phyloP scores from a whole-genome alignment of 2,113 vertebrate species.

The Ramphastos sulfuratus region DNA sequence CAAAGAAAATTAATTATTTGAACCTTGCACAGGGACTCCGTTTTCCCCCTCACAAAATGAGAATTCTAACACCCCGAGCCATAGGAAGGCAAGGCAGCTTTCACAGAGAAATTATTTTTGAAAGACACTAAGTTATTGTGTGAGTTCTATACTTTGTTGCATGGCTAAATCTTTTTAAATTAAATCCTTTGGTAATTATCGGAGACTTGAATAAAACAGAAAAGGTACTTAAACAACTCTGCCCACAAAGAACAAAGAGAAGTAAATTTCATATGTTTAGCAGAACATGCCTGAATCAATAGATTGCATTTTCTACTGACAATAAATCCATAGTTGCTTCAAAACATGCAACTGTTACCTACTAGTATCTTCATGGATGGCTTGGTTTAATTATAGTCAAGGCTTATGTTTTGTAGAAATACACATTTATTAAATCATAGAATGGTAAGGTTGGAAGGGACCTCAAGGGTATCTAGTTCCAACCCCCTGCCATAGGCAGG shows the following conservation, averaged over 20 bases:
- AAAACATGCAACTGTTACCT: background rate
- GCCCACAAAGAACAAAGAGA: background rate
- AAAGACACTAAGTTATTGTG: background rate
- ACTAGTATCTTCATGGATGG: background rate
- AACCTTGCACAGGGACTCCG: background rate
- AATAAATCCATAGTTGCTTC: background rate
- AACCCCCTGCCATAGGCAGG: too few relatives aligned
- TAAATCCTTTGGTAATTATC: background rate
- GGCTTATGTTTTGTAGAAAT: background rate
- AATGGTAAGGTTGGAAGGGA: too few relatives aligned
- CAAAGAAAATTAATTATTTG: slow-evolving; percentile 39
- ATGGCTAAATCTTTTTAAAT: background rate
- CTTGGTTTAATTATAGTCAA: background rate
- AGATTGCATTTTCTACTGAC: background rate
- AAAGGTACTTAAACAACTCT: background rate
- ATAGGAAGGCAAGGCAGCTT: background rate
- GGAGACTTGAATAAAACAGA: slow-evolving; percentile 6
- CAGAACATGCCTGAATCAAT: background rate
- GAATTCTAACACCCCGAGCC: background rate
- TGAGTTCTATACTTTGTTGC: background rate
- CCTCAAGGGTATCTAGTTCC: too few relatives aligned
- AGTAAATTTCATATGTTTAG: background rate
- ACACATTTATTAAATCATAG: background rate
- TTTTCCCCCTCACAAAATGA: background rate
- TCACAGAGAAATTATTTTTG: background rate